These are phyloP conservation scores for Ambastaia sidthimunki DNA, from an alignment of 2,797 vertebrate species.

Conservation along the genomic window DNA sequence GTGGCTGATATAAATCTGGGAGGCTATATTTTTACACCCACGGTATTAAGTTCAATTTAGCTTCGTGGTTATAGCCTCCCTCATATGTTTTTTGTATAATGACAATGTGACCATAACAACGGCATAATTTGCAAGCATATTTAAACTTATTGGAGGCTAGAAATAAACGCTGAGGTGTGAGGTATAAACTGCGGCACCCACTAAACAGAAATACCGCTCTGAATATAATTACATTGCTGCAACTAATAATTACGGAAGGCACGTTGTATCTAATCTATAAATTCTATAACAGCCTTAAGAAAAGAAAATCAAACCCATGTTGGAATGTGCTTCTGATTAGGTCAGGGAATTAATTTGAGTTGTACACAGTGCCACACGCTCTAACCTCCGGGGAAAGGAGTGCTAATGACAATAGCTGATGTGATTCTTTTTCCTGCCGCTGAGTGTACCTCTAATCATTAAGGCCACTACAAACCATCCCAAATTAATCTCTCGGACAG, in stretches of 20 bases:
- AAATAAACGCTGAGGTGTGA: slow-evolving; percentile 13
- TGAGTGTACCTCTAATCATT: slow-evolving; percentile 60
- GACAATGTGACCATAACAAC: slow-evolving; percentile 11
- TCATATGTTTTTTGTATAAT: slow-evolving; percentile 6
- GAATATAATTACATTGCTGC: slow-evolving; percentile 50
- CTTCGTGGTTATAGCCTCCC: neutral
- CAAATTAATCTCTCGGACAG: slow-evolving; percentile 60
- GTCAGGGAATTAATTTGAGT: slow-evolving; percentile 61
- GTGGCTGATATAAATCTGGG: neutral
- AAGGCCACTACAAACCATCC: slow-evolving; percentile 57
- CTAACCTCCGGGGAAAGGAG: slow-evolving; percentile 51
- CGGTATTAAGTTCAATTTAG: slow-evolving; percentile 30
- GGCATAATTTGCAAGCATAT: slow-evolving; percentile 23
- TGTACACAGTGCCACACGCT: slow-evolving; percentile 51
- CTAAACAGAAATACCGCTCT: slow-evolving; percentile 21
- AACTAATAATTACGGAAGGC: slow-evolving; percentile 52
- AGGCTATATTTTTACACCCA: slow-evolving; percentile 16
- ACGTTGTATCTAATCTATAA: slow-evolving; percentile 52
- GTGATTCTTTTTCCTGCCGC: slow-evolving; percentile 61
- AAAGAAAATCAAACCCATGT: slow-evolving; percentile 54
- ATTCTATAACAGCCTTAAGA: slow-evolving; percentile 51
- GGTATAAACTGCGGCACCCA: slow-evolving; percentile 20
- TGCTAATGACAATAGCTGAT: slow-evolving; percentile 61
- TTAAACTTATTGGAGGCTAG: slow-evolving; percentile 1
- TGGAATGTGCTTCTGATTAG: slow-evolving; percentile 56